These are phyloP conservation scores for Acanthacorydalis orientalis DNA, from an alignment of 2,888 invertebrate genomes.

Conservation along the genomic window DNA sequence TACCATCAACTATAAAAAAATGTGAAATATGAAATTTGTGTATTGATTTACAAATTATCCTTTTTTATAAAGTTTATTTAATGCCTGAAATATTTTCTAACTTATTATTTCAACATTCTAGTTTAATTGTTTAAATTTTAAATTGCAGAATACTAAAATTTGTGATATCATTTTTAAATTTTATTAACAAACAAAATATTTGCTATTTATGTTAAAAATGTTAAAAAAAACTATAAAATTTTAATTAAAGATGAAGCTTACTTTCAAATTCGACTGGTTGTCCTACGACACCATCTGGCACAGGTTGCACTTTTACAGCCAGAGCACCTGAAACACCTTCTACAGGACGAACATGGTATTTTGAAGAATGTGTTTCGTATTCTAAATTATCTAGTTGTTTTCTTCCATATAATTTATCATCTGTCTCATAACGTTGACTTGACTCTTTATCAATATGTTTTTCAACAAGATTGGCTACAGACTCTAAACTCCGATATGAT, in stretches of 20 bases:
- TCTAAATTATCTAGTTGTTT: background rate
- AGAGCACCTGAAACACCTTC: slow-evolving; percentile 42
- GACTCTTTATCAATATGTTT: slow-evolving; percentile 34
- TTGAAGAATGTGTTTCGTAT: background rate
- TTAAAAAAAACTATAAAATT: background rate
- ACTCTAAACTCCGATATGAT: slow-evolving; percentile 51
- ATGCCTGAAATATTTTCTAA: no score
- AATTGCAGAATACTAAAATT: no score
- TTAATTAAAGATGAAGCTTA: slow-evolving; percentile 27
- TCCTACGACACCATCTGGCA: slow-evolving; percentile 75
- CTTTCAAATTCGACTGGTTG: slow-evolving; percentile 93
- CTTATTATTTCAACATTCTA: no score
- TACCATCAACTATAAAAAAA: slow-evolving; percentile 66
- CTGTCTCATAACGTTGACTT: background rate
- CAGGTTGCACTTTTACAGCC: slow-evolving; percentile 71
- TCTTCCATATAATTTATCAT: slow-evolving; percentile 1
- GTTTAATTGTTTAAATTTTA: no score
- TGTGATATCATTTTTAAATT: no score
- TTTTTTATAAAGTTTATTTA: no score
- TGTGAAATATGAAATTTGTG: no score
- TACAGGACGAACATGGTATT: background rate
- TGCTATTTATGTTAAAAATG: background rate
- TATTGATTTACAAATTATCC: no score
- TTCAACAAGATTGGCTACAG: slow-evolving; percentile 49
- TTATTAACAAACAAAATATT: no score